Evolutionary conservation across 2,797 vertebrate species (phyloP).

Genomic region (Hemitrygon akajei): DNA sequence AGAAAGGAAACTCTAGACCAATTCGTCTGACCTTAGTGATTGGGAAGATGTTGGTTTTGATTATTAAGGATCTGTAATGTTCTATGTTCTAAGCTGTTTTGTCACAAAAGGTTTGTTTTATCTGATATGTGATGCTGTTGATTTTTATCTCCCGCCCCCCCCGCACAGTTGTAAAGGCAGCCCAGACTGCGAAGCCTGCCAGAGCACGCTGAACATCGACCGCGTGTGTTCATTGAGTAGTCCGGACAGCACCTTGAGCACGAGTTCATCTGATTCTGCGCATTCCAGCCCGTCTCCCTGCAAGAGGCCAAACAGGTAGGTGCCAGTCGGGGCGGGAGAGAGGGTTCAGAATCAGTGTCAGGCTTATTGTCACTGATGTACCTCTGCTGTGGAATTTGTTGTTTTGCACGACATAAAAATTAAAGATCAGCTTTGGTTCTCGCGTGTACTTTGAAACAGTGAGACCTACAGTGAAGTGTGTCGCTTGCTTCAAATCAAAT

Average conservation of each 20-base stretch:
- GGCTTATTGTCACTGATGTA: too few relatives aligned
- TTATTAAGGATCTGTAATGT: too few relatives aligned
- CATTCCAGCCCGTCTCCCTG: conserved; percentile 85
- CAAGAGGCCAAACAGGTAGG: conserved; percentile 97
- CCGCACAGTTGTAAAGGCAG: conserved; percentile 79
- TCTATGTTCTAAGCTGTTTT: background rate
- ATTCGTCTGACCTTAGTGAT: too few relatives aligned
- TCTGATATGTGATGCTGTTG: background rate
- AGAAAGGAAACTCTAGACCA: too few relatives aligned
- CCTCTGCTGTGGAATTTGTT: too few relatives aligned
- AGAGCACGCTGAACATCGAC: conserved; percentile 89
- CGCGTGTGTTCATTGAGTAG: conserved; percentile 93
- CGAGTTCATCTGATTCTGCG: conserved; percentile 78
- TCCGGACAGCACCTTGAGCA: conserved; percentile 91
- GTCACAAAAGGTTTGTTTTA: background rate
- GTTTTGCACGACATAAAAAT: too few relatives aligned
- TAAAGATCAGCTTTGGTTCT: too few relatives aligned
- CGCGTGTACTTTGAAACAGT: too few relatives aligned
- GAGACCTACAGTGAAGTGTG: too few relatives aligned
- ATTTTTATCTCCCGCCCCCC: conserved; percentile 31
- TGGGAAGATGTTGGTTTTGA: too few relatives aligned
- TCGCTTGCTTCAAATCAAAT: too few relatives aligned
- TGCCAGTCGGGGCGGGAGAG: conserved; percentile 46
- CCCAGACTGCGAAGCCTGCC: conserved; percentile 89
- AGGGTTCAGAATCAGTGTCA: too few relatives aligned